Evolutionary conservation across 1,140 invertebrate species (phyloP).

Genomic region (Pectinophora gossypiella): DNA sequence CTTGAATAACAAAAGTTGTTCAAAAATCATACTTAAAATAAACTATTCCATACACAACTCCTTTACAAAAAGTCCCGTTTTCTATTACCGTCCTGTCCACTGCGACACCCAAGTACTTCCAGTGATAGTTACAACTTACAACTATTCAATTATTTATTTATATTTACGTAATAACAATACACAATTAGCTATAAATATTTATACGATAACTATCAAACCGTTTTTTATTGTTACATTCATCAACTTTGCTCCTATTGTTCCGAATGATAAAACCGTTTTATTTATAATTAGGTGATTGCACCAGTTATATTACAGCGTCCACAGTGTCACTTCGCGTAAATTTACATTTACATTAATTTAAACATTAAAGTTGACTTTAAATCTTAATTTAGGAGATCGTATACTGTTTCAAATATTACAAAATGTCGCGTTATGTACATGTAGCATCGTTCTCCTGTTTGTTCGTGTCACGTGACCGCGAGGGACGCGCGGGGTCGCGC

Average conservation of each 20-base stretch:
- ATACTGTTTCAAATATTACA: constrained; percentile 76
- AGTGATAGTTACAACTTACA: constrained; percentile 70
- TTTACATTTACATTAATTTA: constrained; percentile 58
- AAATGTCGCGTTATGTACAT: constrained; percentile 70
- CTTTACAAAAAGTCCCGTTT: constrained; percentile 41
- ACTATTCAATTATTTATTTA: constrained; percentile 73
- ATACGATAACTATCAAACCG: constrained; percentile 71
- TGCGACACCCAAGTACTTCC: constrained; percentile 55
- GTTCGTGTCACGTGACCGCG: constrained; percentile 30
- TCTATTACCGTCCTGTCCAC: constrained; percentile 42
- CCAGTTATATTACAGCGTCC: constrained; percentile 56
- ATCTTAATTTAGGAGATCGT: constrained; percentile 75
- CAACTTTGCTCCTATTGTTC: constrained; percentile 47
- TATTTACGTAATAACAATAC: constrained; percentile 74
- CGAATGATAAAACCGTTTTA: constrained; percentile 51
- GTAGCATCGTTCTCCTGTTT: constrained; percentile 66
- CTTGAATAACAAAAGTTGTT: constrained; percentile 25
- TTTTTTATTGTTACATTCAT: constrained; percentile 64
- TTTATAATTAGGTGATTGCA: constrained; percentile 48
- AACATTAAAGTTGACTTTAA: constrained; percentile 72
- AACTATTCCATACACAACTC: constrained; percentile 53
- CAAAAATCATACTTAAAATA: constrained; percentile 27
- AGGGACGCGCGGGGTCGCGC: neutral
- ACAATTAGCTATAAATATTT: constrained; percentile 76
- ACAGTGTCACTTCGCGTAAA: constrained; percentile 53